Percentiles rank a stretch among this genome's conserved stretches.
These are phyloP conservation scores for Aricia agestis DNA, from an alignment of 1,140 invertebrate genomes.

Conservation along the genomic window DNA sequence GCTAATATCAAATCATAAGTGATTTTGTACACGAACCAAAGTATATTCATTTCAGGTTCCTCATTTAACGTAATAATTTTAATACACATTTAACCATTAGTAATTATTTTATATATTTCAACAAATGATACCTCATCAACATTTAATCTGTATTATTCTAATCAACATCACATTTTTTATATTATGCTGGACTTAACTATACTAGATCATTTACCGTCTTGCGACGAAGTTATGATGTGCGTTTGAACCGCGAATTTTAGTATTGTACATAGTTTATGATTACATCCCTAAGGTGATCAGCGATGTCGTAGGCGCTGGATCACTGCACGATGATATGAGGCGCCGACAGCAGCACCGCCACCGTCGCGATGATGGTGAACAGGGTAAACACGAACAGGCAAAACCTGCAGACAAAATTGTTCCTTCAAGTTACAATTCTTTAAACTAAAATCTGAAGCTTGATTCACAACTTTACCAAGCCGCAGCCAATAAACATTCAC, in stretches of 20 bases:
- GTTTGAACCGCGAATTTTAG: constrained; percentile 52
- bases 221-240: constrained; percentile 66
- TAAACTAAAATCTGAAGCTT: background rate
- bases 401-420: constrained; percentile 78
- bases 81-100: constrained; percentile 53
- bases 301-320: constrained; percentile 46
- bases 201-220: constrained; percentile 62
- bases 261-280: constrained; percentile 51
- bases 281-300: constrained; percentile 59
- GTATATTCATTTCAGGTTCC: constrained; percentile 28
- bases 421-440: background rate
- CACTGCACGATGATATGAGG: constrained; percentile 97
- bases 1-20: constrained; percentile 9
- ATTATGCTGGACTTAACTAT: constrained; percentile 58
- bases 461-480: no score
- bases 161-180: constrained; percentile 69
- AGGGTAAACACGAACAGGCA: constrained; percentile 97
- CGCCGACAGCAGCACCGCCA: constrained; percentile 94
- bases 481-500: no score
- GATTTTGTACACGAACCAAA: constrained; percentile 38
- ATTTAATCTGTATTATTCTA: constrained; percentile 66
- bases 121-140: constrained; percentile 65
- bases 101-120: constrained; percentile 63
- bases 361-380: constrained; percentile 96
- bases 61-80: constrained; percentile 31